Conservation (phyloP, 2,888 invertebrate species). For the Plebejus anna region DNA sequence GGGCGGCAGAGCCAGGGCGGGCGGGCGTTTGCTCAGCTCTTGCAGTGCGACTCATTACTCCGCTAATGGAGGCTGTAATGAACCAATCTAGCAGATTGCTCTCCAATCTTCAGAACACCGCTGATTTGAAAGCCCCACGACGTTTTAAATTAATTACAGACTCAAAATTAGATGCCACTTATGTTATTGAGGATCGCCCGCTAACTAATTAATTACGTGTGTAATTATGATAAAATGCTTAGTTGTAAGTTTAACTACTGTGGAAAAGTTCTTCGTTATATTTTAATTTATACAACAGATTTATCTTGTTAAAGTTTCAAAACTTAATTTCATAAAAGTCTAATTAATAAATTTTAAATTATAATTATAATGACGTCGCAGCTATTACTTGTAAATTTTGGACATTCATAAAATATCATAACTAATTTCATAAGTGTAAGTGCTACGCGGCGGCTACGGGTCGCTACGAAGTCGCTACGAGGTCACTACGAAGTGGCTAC, state of each 20-base stretch:
- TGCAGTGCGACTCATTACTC: conserved; percentile 78
- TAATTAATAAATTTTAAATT: background rate
- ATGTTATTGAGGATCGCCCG: conserved; percentile 13
- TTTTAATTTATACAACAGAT: background rate
- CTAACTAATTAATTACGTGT: conserved; percentile 23
- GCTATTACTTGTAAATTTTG: background rate
- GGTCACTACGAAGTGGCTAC: background rate
- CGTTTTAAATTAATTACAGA: conserved; percentile 61
- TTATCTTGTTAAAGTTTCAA: background rate
- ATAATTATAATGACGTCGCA: background rate
- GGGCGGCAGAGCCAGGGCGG: conserved; percentile 40
- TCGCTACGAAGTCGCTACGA: background rate
- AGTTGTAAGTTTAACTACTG: background rate
- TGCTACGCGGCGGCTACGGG: background rate
- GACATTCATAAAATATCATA: background rate
- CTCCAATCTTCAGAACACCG: conserved; percentile 71
- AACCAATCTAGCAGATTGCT: conserved; percentile 79
- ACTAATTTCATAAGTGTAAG: background rate
- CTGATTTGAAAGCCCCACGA: conserved; percentile 71
- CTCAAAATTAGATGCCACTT: conserved; percentile 29
- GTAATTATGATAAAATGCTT: background rate
- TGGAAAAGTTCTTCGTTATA: background rate
- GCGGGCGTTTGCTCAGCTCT: conserved; percentile 52
- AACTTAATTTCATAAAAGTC: background rate
- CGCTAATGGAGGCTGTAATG: conserved; percentile 76